Evolutionary conservation across 2,888 invertebrate genomes (phyloP).

Genomic region (Phaonia tiefii): DNA sequence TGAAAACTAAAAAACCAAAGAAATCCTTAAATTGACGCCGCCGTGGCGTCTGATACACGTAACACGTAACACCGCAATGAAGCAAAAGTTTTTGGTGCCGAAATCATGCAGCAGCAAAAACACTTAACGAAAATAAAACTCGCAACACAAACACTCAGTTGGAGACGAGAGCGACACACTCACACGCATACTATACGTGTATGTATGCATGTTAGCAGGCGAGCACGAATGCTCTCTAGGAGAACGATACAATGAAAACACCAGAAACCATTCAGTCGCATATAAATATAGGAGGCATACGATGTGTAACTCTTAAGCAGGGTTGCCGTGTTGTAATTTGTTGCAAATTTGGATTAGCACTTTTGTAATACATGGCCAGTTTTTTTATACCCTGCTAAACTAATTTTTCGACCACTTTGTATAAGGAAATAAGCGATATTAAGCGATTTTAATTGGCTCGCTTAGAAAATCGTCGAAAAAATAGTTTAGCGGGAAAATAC

Average conservation of each 20-base stretch:
- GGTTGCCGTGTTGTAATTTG: background rate
- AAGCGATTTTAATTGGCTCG: no score
- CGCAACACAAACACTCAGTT: slow-evolving; percentile 43
- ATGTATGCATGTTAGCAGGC: background rate
- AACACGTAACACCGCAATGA: slow-evolving; percentile 81
- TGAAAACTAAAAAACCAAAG: slow-evolving; percentile 51
- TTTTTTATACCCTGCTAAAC: no score
- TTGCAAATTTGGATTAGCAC: no score
- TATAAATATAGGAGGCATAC: slow-evolving; percentile 6
- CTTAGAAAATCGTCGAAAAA: no score
- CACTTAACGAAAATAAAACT: slow-evolving; percentile 59
- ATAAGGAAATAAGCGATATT: no score
- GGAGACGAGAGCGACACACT: background rate
- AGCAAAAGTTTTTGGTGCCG: slow-evolving; percentile 74
- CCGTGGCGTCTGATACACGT: slow-evolving; percentile 79
- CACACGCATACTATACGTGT: background rate
- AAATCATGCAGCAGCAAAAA: slow-evolving; percentile 63
- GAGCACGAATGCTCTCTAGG: slow-evolving; percentile 5
- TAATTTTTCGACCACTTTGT: no score
- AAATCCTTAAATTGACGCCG: slow-evolving; percentile 68
- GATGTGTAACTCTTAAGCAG: background rate
- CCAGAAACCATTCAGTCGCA: background rate
- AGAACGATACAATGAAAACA: slow-evolving; percentile 19
- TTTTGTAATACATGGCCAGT: no score
- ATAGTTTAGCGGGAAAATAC: no score